Evolutionary conservation across 2,113 vertebrate genomes (phyloP), one percentile per base, ranked within the genome.

Genomic region (Clinocottus analis): DNA sequence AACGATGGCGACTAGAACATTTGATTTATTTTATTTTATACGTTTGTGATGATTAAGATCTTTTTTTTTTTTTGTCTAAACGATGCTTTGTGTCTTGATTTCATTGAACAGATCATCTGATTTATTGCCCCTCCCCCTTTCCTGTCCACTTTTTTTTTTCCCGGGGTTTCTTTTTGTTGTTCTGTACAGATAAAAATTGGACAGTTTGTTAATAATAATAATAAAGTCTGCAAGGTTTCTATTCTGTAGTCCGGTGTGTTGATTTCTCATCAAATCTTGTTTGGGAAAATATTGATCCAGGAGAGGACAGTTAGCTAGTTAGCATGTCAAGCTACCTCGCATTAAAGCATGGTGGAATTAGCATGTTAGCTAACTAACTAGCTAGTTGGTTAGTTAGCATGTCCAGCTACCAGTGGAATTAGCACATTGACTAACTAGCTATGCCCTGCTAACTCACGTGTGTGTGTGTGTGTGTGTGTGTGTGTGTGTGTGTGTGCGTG

Each of bases 131-230:
- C 19, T 9, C 43, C 16, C 27, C 25, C 53, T 94, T 95, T 13
- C 53, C 94, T 95, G 93, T 96, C 94, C 82, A 93, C 91, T 94
- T 83, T 47, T n/a, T n/a, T n/a, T n/a, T n/a, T n/a, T n/a, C n/a
- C 39, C 9, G 12, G 21, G 33, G 4, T 78, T 72, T 61, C 21
- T 61, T 94, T 94, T 84, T 87, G 85, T 96, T 88, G 85, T 96
- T 96, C 95, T 97, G 96, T 98, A 97, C 96, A 97, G 96, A 96
- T 93, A 94, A 96, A 95, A 87, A 95, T 90, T 93, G 96, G 95
- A 97, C 95, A 96, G 94, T 98, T 97, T 97, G 97, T 97, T 97
- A 96, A 97, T 94, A 97, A 98, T 94, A 97, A 98, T 94, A 94
- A 94, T 94, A 96, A 91, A 90, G 90, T 93, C 96, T 97, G 96